Evolutionary conservation across 2,113 vertebrate species (phyloP), one percentile per base, ranked within the genome.

Genomic region (Bufo bufo): DNA sequence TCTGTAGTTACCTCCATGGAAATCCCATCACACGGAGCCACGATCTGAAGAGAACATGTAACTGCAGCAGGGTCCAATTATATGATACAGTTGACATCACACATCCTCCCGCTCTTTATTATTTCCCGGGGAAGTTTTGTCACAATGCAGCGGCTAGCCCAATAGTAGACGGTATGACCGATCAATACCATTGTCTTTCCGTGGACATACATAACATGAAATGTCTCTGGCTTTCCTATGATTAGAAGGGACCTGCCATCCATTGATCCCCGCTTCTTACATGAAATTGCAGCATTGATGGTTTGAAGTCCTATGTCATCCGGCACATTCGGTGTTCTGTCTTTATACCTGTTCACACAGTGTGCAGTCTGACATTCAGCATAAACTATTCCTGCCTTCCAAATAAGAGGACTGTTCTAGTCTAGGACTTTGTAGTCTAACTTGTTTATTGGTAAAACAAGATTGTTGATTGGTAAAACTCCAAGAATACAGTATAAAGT

Each of bases 161-260:
- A 65, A 61, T 10, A 17, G 61, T 17, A 12, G n/a, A 12, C 47
- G n/a, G 12, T n/a, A 43, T 17, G n/a, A 2, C 4, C 16, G 19
- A 72, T 69, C 82, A 43, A 72, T 69, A 43, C 4, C 20, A 77
- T 77, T 14, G 71, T 23, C 52, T 77, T 47, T 45, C 69, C 33
- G 49, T 47, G 69, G 20, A 17, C 69, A 72, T 84, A 58, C 69
- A 85, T 75, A 45, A 85, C 71, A 75, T 85, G 84, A 11, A 59
- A 58, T 77, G 54, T 13, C n/a, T 49, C 9, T 23, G 7, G 43
- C 84, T 47, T 63, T 61, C 84, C 56, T 7, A 20, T 63, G 54
- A 85, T 61, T 58, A 75, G 84, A 47, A 56, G 20, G 72, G 33
- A 74, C 56, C 19, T 9, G 56, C 17, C 6, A 12, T 33, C 52